Percentiles rank a stretch among this genome's conserved stretches.
Conservation (phyloP, 2,797 vertebrate genomes). For the Molossus molossus region DNA sequence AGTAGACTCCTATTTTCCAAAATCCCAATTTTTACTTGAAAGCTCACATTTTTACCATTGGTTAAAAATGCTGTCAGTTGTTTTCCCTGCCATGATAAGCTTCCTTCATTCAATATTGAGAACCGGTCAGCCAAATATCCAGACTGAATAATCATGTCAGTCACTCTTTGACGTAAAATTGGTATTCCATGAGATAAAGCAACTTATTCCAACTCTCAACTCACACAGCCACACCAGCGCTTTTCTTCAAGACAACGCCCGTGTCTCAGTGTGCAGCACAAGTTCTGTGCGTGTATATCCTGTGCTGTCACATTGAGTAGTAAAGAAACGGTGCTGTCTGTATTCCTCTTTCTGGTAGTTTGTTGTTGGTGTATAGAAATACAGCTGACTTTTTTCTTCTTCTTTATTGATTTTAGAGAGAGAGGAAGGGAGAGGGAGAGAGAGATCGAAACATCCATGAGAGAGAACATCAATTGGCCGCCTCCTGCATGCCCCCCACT, state of each 20-base stretch:
- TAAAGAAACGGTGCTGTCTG: neutral
- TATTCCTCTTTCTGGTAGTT: neutral
- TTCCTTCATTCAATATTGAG: constrained; percentile 21
- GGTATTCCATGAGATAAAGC: neutral
- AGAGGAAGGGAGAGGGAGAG: neutral
- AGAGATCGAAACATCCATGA: neutral
- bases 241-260: neutral
- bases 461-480: neutral
- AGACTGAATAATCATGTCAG: neutral
- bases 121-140: neutral
- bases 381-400: neutral
- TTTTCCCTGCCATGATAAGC: neutral
- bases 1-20: neutral
- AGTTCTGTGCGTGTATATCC: neutral
- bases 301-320: neutral
- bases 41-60: constrained; percentile 11
- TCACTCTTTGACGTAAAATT: neutral
- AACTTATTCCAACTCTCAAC: neutral
- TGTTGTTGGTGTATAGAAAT: neutral
- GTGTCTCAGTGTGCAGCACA: neutral
- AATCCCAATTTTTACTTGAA: constrained; percentile 31
- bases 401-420: neutral
- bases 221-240: neutral
- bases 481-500: neutral
- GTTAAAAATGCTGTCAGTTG: neutral